These are phyloP conservation scores for Podilymbus podiceps DNA, from an alignment of 2,113 vertebrate genomes.

Conservation along the genomic window DNA sequence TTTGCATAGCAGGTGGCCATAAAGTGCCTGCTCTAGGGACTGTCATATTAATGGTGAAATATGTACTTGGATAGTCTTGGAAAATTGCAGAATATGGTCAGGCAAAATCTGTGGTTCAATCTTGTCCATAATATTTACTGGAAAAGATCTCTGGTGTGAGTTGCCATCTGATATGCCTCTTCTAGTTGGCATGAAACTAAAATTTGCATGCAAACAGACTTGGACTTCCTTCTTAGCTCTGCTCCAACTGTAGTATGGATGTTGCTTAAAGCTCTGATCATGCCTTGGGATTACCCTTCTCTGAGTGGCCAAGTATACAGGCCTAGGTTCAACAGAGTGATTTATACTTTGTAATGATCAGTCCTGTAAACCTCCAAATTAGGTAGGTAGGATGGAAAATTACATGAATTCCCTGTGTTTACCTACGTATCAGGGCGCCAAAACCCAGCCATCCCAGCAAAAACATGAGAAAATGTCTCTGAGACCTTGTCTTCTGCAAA, in stretches of 20 bases:
- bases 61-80: background rate
- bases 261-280: background rate
- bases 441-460: background rate
- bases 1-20: background rate
- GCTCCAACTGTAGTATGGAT: background rate
- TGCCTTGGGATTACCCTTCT: background rate
- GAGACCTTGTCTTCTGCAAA: background rate
- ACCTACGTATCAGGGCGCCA: background rate
- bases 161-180: background rate
- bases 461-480: background rate
- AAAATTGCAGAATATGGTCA: background rate
- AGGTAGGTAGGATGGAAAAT: background rate
- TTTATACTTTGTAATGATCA: background rate
- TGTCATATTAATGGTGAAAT: background rate
- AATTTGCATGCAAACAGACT: background rate
- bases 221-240: background rate
- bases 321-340: background rate
- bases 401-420: background rate
- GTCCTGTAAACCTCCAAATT: background rate
- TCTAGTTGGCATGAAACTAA: background rate
- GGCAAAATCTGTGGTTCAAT: background rate
- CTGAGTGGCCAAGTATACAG: background rate
- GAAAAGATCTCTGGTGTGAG: background rate
- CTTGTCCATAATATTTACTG: background rate
- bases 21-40: background rate